Conservation (phyloP, 2,888 invertebrate genomes). For the Gastrophysa polygoni region DNA sequence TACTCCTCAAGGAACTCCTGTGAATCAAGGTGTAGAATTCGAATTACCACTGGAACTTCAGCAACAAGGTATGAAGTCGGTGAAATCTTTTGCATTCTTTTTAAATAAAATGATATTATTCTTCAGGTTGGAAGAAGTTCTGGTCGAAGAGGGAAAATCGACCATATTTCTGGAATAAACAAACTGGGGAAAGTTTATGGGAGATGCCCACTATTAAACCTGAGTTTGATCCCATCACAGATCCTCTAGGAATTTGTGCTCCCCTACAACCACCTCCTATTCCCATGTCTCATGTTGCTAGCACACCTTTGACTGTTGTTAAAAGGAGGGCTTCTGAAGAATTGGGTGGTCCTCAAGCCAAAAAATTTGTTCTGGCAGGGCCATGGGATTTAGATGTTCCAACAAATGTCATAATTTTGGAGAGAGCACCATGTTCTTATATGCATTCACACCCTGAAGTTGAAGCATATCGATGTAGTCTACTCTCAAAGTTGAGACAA, state of each 20-base stretch:
- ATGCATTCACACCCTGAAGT: constrained; percentile 93
- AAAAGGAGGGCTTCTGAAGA: constrained; percentile 84
- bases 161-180: constrained; percentile 96
- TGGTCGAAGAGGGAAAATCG: constrained; percentile 96
- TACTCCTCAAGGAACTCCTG: constrained; percentile 65
- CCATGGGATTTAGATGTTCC: constrained; percentile 95
- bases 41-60: constrained; percentile 70
- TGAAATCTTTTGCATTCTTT: too few species aligned
- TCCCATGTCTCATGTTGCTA: constrained; percentile 38
- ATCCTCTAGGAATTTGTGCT: constrained; percentile 45
- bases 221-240: constrained; percentile 86
- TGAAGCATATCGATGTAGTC: constrained; percentile 74
- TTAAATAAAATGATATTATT: too few species aligned
- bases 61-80: constrained; percentile 73
- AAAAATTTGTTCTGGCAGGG: constrained; percentile 75
- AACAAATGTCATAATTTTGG: constrained; percentile 89
- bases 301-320: constrained; percentile 63
- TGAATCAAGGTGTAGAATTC: constrained; percentile 57
- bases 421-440: constrained; percentile 81
- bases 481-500: constrained; percentile 83
- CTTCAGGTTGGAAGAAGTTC: constrained; percentile 88
- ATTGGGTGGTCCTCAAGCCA: constrained; percentile 69
- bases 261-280: constrained; percentile 35
- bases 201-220: constrained; percentile 86
- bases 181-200: constrained; percentile 96